Evolutionary conservation across 30 jellyfish, hydroid and myxozoan species (phyloP), one percentile per base, ranked within the genome.

Genomic region (Clytia hemisphaerica): DNA sequence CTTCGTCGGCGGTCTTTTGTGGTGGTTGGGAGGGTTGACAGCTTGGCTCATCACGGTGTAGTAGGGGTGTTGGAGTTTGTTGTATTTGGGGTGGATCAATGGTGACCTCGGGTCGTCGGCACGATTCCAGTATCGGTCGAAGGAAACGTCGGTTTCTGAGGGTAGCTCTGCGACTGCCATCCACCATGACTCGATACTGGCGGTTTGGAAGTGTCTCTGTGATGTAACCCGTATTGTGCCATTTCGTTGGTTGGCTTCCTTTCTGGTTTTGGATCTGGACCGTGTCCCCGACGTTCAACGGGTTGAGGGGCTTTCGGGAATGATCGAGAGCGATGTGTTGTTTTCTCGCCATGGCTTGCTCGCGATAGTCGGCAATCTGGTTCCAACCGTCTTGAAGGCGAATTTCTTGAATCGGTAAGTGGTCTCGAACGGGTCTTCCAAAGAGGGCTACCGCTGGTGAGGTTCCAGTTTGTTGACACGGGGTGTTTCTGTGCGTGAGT

Each of bases 351-450:
- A 61, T 63, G 0, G 75, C 75, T 37, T 61, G 65, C 36, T 61
- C 75, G 4, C 75, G 64, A 18, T 61, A 29, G 75, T 37, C 64
- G 7, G 75, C 75, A 25, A 61, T 1, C 64, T 21, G 14, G 31
- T 61, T 4, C 75, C 75, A 61, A 22, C 22, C 75, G 66, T 12
- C 19, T 61, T 37, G 75, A 4, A 61, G 75, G 9, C 36, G 6
- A 34, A 61, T 22, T 0, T 61, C 14, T 19, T 14, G 33, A 19
- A 61, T 25, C 19, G 75, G 75, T 4, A 61, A 64, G 75, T 61
- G 75, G 71, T 61, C 70, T 34, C 75, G 21, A 31, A 37, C 36
- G 3, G 75, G 75, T 61, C 71, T 32, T 4, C 71, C 71, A 64
- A 61, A 61, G 10, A 61, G 1, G 6, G 75, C 1, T 61, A 60